Evolutionary conservation across 2,797 vertebrate genomes (phyloP), one percentile per base, ranked within the genome.

Genomic region (Poecile montanus): DNA sequence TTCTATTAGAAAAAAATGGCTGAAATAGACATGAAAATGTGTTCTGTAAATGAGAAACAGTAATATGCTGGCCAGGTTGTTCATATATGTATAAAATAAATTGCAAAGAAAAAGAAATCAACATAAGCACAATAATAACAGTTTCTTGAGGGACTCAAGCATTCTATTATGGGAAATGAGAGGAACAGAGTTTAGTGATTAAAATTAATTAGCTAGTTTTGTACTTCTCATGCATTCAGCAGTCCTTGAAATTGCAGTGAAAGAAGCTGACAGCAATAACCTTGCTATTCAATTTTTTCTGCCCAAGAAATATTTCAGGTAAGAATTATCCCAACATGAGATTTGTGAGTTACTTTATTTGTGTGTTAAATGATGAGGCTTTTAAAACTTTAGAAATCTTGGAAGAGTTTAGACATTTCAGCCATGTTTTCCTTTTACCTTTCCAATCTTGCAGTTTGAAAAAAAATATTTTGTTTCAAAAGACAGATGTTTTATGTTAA

Each of bases 191-290:
- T 79, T 74, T 45, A 80, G 38, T 71, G 30, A 48, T 71, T 80
- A 62, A 89, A 91, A 87, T 89, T 53, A 93, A 89, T 91, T 88
- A 76, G 53, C 57, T 65, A 54, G 85, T 74, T 92, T 89, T 85
- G 5, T 56, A 45, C 16, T 88, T 70, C 18, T 79, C 26, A 42
- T 74, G 13, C 17, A 63, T 83, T 74, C 72, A 83, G 25, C 9
- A 74, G 30, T 58, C 32, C 82, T 85, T 91, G 61, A 85, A 92
- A 89, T 11, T 74, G 16, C 29, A 34, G 67, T 42, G 53, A 84
- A 63, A 81, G 8, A 57, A 53, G 60, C 6, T 71, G 42, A 80
- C 67, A 81, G 38, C 54, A 89, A 63, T 70, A 89, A 63, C 9
- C 3, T 10, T 63, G 27, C 23, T 57, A 85, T 26, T 20, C 0